phyloP scores from a whole-genome alignment of 2,888 invertebrate species.

The Xestoiulus laeticollis region DNA sequence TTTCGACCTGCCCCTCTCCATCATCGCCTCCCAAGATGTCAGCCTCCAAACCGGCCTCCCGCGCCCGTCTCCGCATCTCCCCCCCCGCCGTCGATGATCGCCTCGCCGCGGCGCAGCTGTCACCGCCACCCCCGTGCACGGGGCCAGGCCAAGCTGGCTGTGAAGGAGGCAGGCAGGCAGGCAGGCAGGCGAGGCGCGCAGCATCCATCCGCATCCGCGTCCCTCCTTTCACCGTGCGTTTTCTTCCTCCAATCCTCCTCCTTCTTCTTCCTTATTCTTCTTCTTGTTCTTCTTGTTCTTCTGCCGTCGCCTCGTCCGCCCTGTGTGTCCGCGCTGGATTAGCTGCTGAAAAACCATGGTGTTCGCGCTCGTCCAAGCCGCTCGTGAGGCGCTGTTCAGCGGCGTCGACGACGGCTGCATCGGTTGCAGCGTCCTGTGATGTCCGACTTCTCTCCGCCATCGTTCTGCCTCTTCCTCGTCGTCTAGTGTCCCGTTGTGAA shows the following conservation, averaged over 20 bases:
- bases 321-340: conserved; percentile 16
- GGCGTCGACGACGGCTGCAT: too few relatives aligned
- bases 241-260: background rate
- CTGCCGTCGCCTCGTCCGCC: background rate
- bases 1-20: too few relatives aligned
- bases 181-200: background rate
- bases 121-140: conserved; percentile 11
- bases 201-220: conserved; percentile 11
- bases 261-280: background rate
- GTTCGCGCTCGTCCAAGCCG: background rate
- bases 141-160: conserved; percentile 42
- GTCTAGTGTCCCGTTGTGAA: background rate
- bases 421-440: background rate
- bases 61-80: background rate
- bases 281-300: background rate
- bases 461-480: background rate
- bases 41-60: background rate
- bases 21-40: background rate
- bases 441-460: background rate
- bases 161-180: background rate
- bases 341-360: background rate
- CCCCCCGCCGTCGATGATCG: background rate
- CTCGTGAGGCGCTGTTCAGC: background rate
- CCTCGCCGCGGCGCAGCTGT: background rate
- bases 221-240: background rate